Percentiles rank a stretch among this genome's conserved stretches.
Conservation (phyloP, 2,113 vertebrate genomes). For the Hassar affinis region DNA sequence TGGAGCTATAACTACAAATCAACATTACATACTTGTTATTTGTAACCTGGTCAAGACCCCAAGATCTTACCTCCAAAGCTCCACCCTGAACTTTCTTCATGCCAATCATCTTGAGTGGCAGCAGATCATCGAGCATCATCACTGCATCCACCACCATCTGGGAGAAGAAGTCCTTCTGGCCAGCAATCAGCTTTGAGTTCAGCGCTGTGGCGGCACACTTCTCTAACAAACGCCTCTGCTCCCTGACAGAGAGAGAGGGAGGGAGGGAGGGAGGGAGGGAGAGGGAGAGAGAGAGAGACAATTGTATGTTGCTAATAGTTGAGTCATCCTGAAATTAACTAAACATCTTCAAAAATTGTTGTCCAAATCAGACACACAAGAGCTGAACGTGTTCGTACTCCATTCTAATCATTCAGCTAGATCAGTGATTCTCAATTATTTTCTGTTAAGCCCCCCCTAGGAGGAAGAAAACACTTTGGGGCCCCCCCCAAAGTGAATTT, state of each 20-base stretch:
- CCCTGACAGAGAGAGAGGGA: slow-evolving; percentile 65
- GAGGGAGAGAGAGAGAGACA: neutral
- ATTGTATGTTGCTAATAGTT: neutral
- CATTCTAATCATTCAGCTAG: neutral
- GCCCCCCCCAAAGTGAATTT: too few relatives aligned
- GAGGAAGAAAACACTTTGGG: too few relatives aligned
- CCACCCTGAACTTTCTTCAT: slow-evolving; percentile 98
- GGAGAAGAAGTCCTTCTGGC: slow-evolving; percentile 90
- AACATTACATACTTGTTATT: neutral
- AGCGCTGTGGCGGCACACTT: slow-evolving; percentile 93
- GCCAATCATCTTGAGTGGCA: slow-evolving; percentile 97
- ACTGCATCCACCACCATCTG: slow-evolving; percentile 97
- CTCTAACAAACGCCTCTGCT: slow-evolving; percentile 85
- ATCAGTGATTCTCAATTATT: too few relatives aligned
- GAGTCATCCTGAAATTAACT: neutral
- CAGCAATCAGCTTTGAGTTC: slow-evolving; percentile 93
- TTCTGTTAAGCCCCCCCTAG: too few relatives aligned
- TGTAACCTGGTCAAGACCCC: neutral
- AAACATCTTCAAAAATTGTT: neutral
- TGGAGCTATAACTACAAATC: neutral
- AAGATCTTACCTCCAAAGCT: slow-evolving; percentile 81
- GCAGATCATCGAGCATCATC: slow-evolving; percentile 85
- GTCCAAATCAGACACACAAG: neutral
- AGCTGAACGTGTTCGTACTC: neutral
- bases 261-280: neutral